Percentiles rank a stretch among this genome's conserved stretches.
Conservation (phyloP, 2,888 invertebrate genomes). For the Drosophila suboccidentalis region DNA sequence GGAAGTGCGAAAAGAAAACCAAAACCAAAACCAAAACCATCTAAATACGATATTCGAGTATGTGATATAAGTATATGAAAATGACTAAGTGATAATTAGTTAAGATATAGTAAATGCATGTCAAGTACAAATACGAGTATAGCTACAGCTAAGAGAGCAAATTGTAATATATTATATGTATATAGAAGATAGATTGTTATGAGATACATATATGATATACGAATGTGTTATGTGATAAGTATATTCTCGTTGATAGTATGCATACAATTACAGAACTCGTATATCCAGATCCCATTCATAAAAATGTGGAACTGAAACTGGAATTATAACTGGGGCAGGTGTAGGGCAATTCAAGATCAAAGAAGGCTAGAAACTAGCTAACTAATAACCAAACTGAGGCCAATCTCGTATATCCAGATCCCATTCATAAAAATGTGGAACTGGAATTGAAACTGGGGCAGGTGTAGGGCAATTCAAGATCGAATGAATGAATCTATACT, state of each 20-base stretch:
- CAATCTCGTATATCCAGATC: conserved; percentile 36
- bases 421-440: conserved; percentile 47
- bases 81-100: conserved; percentile 56
- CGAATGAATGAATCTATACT: conserved; percentile 16
- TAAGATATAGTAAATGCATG: conserved; percentile 44
- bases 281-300: conserved; percentile 47
- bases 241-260: conserved; percentile 4
- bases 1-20: too few species aligned
- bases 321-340: conserved; percentile 55
- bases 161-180: conserved; percentile 21
- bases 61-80: conserved; percentile 34
- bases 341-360: conserved; percentile 68
- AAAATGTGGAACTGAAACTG: conserved; percentile 31
- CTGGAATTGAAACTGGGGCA: conserved; percentile 34
- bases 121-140: conserved; percentile 38
- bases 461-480: conserved; percentile 69
- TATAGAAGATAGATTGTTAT: conserved; percentile 9
- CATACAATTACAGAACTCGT: conserved; percentile 15
- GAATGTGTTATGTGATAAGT: conserved; percentile 16
- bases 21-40: conserved; percentile 15
- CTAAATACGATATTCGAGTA: conserved; percentile 24
- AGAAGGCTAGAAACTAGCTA: conserved; percentile 35
- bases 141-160: conserved; percentile 17
- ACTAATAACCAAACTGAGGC: conserved; percentile 29
- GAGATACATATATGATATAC: conserved; percentile 5